Conservation (phyloP, 1,140 invertebrate genomes). For the Papilio machaon region DNA sequence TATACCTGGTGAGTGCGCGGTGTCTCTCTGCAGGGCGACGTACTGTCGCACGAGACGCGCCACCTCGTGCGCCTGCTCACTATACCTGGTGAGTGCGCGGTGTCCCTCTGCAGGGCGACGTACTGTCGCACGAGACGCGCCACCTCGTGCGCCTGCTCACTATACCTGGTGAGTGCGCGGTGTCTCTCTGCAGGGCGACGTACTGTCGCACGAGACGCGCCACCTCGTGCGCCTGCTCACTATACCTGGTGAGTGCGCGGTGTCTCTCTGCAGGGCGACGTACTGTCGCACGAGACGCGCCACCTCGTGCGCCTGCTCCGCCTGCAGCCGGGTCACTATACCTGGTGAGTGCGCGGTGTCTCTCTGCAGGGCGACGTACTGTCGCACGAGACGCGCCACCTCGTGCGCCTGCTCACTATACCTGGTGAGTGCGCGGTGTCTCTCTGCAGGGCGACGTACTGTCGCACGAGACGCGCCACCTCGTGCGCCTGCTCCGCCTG, state of each 20-base stretch:
- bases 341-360: slow-evolving; percentile 57
- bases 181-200: slow-evolving; percentile 86
- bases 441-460: slow-evolving; percentile 91
- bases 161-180: slow-evolving; percentile 36
- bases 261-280: slow-evolving; percentile 86
- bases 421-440: slow-evolving; percentile 57
- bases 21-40: slow-evolving; percentile 86
- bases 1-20: slow-evolving; percentile 36
- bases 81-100: slow-evolving; percentile 36
- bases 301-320: slow-evolving; percentile 98
- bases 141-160: slow-evolving; percentile 98
- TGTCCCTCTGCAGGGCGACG: slow-evolving; percentile 86
- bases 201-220: slow-evolving; percentile 97
- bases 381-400: slow-evolving; percentile 96
- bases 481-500: slow-evolving; percentile 98
- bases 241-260: slow-evolving; percentile 36
- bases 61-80: slow-evolving; percentile 98
- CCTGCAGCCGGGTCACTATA: slow-evolving; percentile 97
- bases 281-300: slow-evolving; percentile 97
- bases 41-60: slow-evolving; percentile 97
- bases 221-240: slow-evolving; percentile 98
- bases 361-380: slow-evolving; percentile 91
- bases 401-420: slow-evolving; percentile 98
- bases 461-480: slow-evolving; percentile 96
- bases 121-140: slow-evolving; percentile 97